Conservation (phyloP, 2,888 invertebrate genomes). For the Spilosoma lubricipeda region DNA sequence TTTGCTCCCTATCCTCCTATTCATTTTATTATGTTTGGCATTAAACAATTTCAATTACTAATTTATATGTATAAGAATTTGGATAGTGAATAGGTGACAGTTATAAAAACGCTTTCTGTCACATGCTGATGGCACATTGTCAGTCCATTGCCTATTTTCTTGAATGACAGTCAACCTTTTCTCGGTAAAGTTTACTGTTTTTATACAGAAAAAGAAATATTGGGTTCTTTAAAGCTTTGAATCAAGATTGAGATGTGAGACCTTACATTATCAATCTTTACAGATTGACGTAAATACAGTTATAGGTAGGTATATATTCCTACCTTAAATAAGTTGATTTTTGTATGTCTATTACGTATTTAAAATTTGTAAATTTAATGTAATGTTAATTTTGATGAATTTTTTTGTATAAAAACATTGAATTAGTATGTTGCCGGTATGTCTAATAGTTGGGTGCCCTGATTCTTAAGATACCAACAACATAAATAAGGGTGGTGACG, state of each 20-base stretch:
- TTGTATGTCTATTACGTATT: not conserved
- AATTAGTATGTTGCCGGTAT: too few relatives aligned
- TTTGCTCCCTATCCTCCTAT: too few relatives aligned
- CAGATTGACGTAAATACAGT: not conserved
- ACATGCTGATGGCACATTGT: not conserved
- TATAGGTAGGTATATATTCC: not conserved
- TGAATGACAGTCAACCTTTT: not conserved
- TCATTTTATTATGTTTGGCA: not conserved
- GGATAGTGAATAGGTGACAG: not conserved
- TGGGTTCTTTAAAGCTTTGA: not conserved
- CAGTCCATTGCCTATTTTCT: not conserved
- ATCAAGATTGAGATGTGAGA: not conserved
- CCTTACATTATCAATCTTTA: not conserved
- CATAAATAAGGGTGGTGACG: too few relatives aligned
- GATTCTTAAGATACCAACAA: too few relatives aligned
- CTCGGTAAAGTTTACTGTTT: conserved; percentile 4
- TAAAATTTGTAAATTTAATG: too few relatives aligned
- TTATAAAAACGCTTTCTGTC: not conserved
- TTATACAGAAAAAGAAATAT: conserved; percentile 3
- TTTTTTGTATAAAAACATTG: too few relatives aligned
- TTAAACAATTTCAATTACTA: not conserved
- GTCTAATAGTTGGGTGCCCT: too few relatives aligned
- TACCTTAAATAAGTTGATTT: not conserved
- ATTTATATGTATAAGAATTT: not conserved
- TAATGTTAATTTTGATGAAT: too few relatives aligned